Evolutionary conservation across 2,888 invertebrate species (phyloP).

Genomic region (Eupithecia dodoneata): DNA sequence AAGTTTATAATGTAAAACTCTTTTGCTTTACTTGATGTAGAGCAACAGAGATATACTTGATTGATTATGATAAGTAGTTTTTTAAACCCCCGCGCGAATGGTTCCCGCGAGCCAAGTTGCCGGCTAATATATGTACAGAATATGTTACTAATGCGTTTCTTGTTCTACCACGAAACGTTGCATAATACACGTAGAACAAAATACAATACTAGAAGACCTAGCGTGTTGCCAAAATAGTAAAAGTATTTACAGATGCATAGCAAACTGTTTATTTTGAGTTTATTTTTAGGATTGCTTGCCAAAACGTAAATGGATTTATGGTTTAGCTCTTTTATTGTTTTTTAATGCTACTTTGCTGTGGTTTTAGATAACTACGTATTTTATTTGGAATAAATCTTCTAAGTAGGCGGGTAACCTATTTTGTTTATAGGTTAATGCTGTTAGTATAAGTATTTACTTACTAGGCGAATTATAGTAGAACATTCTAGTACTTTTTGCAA

Average conservation of each 20-base stretch:
- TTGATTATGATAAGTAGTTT: background rate
- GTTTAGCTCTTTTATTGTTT: background rate
- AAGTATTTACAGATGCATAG: constrained; percentile 21
- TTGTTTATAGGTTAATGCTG: background rate
- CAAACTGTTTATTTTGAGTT: constrained; percentile 21
- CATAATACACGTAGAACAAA: constrained; percentile 17
- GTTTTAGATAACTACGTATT: background rate
- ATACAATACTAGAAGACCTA: background rate
- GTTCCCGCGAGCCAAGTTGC: background rate
- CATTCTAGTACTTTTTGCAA: background rate
- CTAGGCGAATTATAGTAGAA: too few species aligned
- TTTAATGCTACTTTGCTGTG: background rate
- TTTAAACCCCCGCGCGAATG: background rate
- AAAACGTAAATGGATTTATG: constrained; percentile 1
- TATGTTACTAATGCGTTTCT: constrained; percentile 1
- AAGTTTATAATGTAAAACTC: background rate
- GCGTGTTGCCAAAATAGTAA: constrained; percentile 32
- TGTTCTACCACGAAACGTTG: constrained; percentile 4
- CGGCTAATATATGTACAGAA: background rate
- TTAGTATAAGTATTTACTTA: too few species aligned
- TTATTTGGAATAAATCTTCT: background rate
- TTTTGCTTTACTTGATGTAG: background rate
- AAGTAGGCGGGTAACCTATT: background rate
- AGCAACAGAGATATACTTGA: background rate
- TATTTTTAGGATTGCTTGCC: constrained; percentile 12